Conservation (phyloP, 2,888 invertebrate species). For the Spisula subtruncata region DNA sequence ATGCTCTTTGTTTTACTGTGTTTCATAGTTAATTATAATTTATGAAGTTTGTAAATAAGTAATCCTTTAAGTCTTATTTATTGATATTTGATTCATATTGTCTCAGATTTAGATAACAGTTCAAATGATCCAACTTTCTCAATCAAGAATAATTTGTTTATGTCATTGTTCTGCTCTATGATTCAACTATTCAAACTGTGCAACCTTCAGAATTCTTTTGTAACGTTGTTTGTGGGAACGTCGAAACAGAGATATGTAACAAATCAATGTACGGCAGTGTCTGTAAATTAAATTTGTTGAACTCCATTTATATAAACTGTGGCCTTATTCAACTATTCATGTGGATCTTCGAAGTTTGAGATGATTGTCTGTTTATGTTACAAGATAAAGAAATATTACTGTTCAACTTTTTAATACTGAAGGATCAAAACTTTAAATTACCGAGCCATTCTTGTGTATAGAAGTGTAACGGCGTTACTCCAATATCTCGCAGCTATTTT, state of each 20-base stretch:
- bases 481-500: slow-evolving; percentile 40
- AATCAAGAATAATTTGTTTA: not conserved
- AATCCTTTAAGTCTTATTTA: not conserved
- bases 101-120: not conserved
- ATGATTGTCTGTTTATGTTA: slow-evolving; percentile 41
- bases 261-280: not conserved
- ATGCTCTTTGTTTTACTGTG: not conserved
- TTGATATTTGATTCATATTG: not conserved
- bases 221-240: slow-evolving; percentile 25
- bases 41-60: not conserved
- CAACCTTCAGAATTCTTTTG: slow-evolving; percentile 36
- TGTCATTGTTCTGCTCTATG: not conserved
- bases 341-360: slow-evolving; percentile 35
- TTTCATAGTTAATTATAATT: not conserved
- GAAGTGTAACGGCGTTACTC: slow-evolving; percentile 55
- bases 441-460: slow-evolving; percentile 56
- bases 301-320: slow-evolving; percentile 62
- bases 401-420: slow-evolving; percentile 54
- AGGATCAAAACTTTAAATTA: slow-evolving; percentile 50
- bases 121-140: not conserved
- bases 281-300: not conserved
- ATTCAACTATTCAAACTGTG: not conserved
- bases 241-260: slow-evolving; percentile 34
- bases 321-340: slow-evolving; percentile 53
- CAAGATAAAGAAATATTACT: slow-evolving; percentile 44